Evolutionary conservation across 2,797 vertebrate species (phyloP).

Genomic region (Anguilla obscura): DNA sequence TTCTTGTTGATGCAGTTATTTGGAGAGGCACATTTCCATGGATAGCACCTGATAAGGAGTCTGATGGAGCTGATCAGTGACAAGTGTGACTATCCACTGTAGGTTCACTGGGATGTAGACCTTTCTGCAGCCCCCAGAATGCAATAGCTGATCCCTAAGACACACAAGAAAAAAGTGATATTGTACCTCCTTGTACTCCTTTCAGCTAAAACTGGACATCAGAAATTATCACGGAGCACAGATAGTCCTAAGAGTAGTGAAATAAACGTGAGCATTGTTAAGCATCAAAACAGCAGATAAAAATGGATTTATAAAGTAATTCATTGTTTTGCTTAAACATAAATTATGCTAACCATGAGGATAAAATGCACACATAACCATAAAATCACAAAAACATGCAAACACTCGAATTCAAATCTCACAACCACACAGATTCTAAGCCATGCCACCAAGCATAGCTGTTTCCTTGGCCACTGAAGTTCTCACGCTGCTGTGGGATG

Average conservation of each 20-base stretch:
- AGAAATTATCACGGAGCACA: neutral
- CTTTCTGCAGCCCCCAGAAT: neutral
- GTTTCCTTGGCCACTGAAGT: slow-evolving; percentile 55
- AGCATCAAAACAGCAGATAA: neutral
- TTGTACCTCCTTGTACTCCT: neutral
- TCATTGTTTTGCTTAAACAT: neutral
- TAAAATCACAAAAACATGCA: slow-evolving; percentile 39
- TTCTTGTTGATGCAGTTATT: slow-evolving; percentile 38
- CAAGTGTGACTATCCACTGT: neutral
- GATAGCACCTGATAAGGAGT: slow-evolving; percentile 42
- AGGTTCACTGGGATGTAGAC: neutral
- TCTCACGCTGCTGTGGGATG: slow-evolving; percentile 62
- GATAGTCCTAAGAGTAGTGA: neutral
- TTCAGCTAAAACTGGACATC: neutral
- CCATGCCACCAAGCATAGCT: neutral
- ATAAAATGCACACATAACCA: slow-evolving; percentile 45
- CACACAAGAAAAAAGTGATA: neutral
- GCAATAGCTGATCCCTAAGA: slow-evolving; percentile 5
- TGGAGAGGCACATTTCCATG: slow-evolving; percentile 63
- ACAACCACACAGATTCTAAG: slow-evolving; percentile 28
- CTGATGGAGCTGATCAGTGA: neutral
- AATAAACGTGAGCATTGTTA: neutral
- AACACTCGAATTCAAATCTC: slow-evolving; percentile 53
- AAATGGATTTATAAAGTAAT: neutral
- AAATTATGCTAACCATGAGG: slow-evolving; percentile 39